These are phyloP conservation scores for Porites evermanni DNA, from an alignment of 92 coral and sea anemone species.

Conservation along the genomic window DNA sequence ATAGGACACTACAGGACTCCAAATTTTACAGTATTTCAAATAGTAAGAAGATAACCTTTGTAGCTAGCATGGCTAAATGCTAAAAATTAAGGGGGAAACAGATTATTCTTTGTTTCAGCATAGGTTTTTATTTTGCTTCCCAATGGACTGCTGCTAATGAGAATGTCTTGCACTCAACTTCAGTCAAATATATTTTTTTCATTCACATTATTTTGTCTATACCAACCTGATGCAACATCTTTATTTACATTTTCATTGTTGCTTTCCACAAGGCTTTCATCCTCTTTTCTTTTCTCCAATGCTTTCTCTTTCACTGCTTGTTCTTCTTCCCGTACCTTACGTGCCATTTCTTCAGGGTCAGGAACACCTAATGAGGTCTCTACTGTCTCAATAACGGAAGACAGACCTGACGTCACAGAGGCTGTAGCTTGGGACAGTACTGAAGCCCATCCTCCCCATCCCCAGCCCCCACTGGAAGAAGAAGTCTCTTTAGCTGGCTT, in stretches of 20 bases:
- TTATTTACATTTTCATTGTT: slow-evolving; percentile 31
- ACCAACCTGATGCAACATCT: slow-evolving; percentile 1
- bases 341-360: slow-evolving; percentile 91
- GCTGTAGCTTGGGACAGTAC: slow-evolving; percentile 92
- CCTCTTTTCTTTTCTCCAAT: slow-evolving; percentile 28
- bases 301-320: slow-evolving; percentile 54
- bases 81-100: too few relatives aligned
- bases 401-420: slow-evolving; percentile 88
- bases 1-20: too few relatives aligned
- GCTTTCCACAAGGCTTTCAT: slow-evolving; percentile 19
- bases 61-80: too few relatives aligned
- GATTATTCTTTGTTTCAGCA: too few relatives aligned
- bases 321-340: slow-evolving; percentile 86
- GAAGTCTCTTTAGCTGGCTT: slow-evolving; percentile 32
- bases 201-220: too few relatives aligned
- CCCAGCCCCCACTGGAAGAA: slow-evolving; percentile 72
- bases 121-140: too few relatives aligned
- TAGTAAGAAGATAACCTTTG: too few relatives aligned
- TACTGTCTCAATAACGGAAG: slow-evolving; percentile 93
- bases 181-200: too few relatives aligned
- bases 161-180: too few relatives aligned
- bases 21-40: too few relatives aligned
- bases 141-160: too few relatives aligned
- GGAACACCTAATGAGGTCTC: slow-evolving; percentile 96
- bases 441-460: slow-evolving; percentile 93